Conservation (phyloP, 2,888 invertebrate species). For the Caenorhabditis uteleia region DNA sequence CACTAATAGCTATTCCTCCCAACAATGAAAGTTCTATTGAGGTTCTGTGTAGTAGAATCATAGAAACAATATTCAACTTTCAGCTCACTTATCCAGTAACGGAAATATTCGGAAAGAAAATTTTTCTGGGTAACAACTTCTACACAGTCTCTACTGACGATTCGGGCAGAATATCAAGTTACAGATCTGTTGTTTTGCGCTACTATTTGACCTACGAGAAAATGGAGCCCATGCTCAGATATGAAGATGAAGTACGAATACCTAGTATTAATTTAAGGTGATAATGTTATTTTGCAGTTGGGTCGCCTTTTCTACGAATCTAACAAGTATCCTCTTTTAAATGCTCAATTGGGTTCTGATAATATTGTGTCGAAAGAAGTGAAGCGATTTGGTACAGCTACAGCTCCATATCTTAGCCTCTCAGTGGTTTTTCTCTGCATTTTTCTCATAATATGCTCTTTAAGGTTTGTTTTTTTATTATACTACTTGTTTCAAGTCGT, state of each 20-base stretch:
- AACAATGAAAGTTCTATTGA: slow-evolving; percentile 39
- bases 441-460: slow-evolving; percentile 52
- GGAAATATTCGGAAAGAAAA: slow-evolving; percentile 43
- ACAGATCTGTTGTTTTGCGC: slow-evolving; percentile 44
- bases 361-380: slow-evolving; percentile 53
- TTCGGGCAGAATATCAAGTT: slow-evolving; percentile 15
- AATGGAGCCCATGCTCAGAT: slow-evolving; percentile 37
- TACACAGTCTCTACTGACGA: slow-evolving; percentile 42
- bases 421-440: slow-evolving; percentile 37
- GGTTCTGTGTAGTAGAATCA: no score
- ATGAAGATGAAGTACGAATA: slow-evolving; percentile 42
- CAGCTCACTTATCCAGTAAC: slow-evolving; percentile 55
- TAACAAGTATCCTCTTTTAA: slow-evolving; percentile 42
- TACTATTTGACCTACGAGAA: slow-evolving; percentile 47
- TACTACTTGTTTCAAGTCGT: not conserved
- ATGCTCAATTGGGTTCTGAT: slow-evolving; percentile 48
- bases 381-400: slow-evolving; percentile 42
- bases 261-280: not conserved
- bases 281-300: slow-evolving; percentile 25
- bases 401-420: slow-evolving; percentile 49
- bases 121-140: slow-evolving; percentile 52
- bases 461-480: slow-evolving; percentile 29
- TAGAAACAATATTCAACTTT: no score
- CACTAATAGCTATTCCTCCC: slow-evolving; percentile 38
- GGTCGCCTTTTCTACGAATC: slow-evolving; percentile 47